phyloP scores from a whole-genome alignment of 2,113 vertebrate genomes.

The Channa argus region DNA sequence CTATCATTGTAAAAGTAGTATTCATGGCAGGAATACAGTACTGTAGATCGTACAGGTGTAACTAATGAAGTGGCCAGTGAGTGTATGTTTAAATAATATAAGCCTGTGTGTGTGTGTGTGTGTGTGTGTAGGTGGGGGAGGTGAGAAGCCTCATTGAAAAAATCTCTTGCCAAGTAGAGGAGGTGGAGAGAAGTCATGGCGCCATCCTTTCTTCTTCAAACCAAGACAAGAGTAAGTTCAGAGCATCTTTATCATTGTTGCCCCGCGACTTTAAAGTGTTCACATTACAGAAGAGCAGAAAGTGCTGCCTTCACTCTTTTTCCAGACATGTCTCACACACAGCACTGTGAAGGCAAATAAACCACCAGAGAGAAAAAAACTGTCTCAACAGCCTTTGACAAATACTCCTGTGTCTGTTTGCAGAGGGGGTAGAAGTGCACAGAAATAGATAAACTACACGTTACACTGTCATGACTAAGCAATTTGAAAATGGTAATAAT shows the following conservation, averaged over 20 bases:
- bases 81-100: too few relatives aligned
- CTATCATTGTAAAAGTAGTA: too few relatives aligned
- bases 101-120: not conserved
- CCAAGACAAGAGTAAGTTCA: constrained; percentile 88
- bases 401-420: constrained; percentile 17
- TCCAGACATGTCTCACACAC: not conserved
- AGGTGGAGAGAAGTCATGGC: constrained; percentile 90
- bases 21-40: too few relatives aligned
- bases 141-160: constrained; percentile 85
- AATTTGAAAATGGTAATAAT: not conserved
- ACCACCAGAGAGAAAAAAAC: not conserved
- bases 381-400: constrained; percentile 31
- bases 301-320: too few relatives aligned
- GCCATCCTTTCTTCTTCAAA: constrained; percentile 89
- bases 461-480: not conserved
- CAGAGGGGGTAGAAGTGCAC: not conserved
- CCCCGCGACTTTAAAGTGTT: not conserved
- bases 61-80: too few relatives aligned
- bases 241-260: not conserved
- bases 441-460: not conserved
- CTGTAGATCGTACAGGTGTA: too few relatives aligned
- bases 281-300: not conserved
- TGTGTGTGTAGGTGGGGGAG: constrained; percentile 86
- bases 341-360: constrained; percentile 6
- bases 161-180: constrained; percentile 87